These are phyloP conservation scores for Pseudomyrmex dendroicus DNA, from an alignment of 1,140 invertebrate species.

Conservation along the genomic window DNA sequence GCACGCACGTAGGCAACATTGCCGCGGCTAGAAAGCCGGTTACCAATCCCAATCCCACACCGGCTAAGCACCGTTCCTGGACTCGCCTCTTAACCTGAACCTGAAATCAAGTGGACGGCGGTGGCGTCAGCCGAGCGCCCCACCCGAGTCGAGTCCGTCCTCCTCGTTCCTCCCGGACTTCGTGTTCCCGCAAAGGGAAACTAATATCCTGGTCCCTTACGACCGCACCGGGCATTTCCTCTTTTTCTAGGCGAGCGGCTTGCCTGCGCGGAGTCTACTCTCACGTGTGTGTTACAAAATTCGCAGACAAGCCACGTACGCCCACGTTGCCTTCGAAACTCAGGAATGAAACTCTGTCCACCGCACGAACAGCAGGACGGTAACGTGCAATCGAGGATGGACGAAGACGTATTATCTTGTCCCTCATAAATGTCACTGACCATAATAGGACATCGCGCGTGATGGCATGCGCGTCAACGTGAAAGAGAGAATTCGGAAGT, in stretches of 20 bases:
- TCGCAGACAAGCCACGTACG: constrained; percentile 69
- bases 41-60: constrained; percentile 79
- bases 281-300: constrained; percentile 66
- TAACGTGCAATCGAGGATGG: constrained; percentile 53
- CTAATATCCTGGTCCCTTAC: constrained; percentile 66
- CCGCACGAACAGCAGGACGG: constrained; percentile 9
- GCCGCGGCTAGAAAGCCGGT: constrained; percentile 78
- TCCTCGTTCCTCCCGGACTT: constrained; percentile 64
- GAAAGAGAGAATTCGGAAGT: constrained; percentile 58
- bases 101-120: constrained; percentile 70
- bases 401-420: constrained; percentile 64
- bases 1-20: constrained; percentile 28
- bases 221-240: constrained; percentile 59
- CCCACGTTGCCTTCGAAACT: constrained; percentile 54
- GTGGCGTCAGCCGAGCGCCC: constrained; percentile 38
- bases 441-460: constrained; percentile 17
- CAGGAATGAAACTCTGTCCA: constrained; percentile 47
- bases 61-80: constrained; percentile 72
- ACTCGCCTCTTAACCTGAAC: constrained; percentile 73
- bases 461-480: constrained; percentile 3
- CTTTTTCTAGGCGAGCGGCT: constrained; percentile 63
- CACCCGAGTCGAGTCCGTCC: constrained; percentile 61
- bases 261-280: constrained; percentile 10
- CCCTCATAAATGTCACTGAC: constrained; percentile 50
- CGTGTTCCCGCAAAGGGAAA: constrained; percentile 72